Base-by-base conservation (phyloP, 1,140 invertebrate genomes). In the Bombus picipes region DNA sequence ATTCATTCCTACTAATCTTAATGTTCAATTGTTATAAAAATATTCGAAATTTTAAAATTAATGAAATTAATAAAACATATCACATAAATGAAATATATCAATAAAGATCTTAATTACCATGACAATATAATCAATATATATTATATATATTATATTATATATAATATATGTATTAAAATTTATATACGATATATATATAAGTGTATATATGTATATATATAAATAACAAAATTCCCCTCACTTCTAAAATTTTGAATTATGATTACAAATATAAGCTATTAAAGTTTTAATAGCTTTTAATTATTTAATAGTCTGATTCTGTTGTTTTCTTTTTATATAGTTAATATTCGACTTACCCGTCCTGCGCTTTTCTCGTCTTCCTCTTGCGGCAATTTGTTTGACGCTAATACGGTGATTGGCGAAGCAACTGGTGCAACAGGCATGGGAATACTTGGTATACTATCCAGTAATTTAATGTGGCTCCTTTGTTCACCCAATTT, bases 391-490 rank as follows among this genome's bases (percentile, higher is more conserved):
- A 89, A 59, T 80, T 89, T 92, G 47, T 68, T 89, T 0, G 86
- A 28, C n/a, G 91, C 87, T 39, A 90, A 41, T 13, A 84, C 82
- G 0, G 91, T 87, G 2, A 90, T 88, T 10, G 93, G 88, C 22
- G 93, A 92, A 13, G 90, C 84, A 18, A 93, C 91, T 12, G 93
- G 90, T 75, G 89, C 88, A 43, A 92, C 91, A 1, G 93, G 72
- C n/a, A 94, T 92, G 37, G 94, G 92, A 82, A 94, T 93, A 78
- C 92, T 94, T 4, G 94, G 94, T 91, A 94, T 94, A 65, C 89
- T 94, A 59, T 95, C 94, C 86, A 95, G 79, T 66, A 95, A 90
- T 91, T 95, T 95, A 37, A 94, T 94, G 59, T 94, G 94, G 85
- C 94, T 94, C 70, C 92, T 91, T 4, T 91, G 93, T 72, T 94